Evolutionary conservation across 2,888 invertebrate genomes (phyloP).

Genomic region (Agonopterix heracliana): DNA sequence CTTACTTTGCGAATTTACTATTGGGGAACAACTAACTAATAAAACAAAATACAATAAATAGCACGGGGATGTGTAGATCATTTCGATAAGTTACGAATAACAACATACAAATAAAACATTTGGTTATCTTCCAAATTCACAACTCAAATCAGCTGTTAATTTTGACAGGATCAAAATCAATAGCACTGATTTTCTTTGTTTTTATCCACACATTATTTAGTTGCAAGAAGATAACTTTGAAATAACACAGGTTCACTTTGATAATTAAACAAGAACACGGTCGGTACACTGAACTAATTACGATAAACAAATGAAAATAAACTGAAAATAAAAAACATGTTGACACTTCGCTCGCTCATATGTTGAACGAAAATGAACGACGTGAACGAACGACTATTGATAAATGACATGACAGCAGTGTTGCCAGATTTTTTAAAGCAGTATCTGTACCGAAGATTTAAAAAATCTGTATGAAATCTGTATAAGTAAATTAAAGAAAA

Average conservation of each 20-base stretch:
- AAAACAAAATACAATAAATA: background rate
- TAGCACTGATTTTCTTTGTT: background rate
- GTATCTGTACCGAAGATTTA: too few relatives aligned
- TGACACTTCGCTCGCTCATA: background rate
- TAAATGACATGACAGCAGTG: too few relatives aligned
- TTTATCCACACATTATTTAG: background rate
- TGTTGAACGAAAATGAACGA: background rate
- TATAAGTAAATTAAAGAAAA: too few relatives aligned
- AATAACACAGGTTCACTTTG: slow-evolving; percentile 1
- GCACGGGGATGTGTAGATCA: too few relatives aligned
- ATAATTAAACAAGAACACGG: background rate
- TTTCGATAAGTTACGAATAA: too few relatives aligned
- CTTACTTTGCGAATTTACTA: slow-evolving; percentile 10
- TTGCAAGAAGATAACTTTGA: slow-evolving; percentile 1
- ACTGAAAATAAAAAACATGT: background rate
- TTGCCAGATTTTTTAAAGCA: too few relatives aligned
- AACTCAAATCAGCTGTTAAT: slow-evolving; percentile 30
- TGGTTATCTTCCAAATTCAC: background rate
- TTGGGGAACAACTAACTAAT: slow-evolving; percentile 1
- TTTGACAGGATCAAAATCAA: slow-evolving; percentile 20
- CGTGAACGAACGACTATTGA: background rate
- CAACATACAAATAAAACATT: background rate
- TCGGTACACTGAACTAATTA: background rate
- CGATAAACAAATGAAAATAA: slow-evolving; percentile 2
- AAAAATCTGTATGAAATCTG: too few relatives aligned